These are phyloP conservation scores for Siderastrea siderea DNA, from an alignment of 92 coral and sea anemone species.

Conservation along the genomic window DNA sequence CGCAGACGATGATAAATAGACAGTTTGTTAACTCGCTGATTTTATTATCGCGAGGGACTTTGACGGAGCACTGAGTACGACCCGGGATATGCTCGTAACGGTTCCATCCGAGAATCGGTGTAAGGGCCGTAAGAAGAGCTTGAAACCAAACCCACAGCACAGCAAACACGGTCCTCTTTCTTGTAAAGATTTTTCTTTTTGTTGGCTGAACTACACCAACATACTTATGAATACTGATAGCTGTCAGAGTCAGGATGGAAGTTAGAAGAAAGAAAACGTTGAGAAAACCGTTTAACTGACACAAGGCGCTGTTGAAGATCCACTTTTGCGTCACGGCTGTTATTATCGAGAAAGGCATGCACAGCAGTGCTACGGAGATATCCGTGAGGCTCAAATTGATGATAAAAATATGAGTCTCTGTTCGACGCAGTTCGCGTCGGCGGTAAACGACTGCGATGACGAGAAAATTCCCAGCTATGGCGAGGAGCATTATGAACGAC, in stretches of 20 bases:
- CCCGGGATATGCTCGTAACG: slow-evolving; percentile 68
- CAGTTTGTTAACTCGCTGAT: slow-evolving; percentile 62
- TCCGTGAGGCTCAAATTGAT: slow-evolving; percentile 71
- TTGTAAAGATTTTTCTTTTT: slow-evolving; percentile 36
- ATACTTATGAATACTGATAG: slow-evolving; percentile 73
- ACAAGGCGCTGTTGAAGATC: slow-evolving; percentile 53
- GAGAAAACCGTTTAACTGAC: slow-evolving; percentile 69
- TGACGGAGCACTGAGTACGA: slow-evolving; percentile 73
- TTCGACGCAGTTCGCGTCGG: slow-evolving; percentile 64
- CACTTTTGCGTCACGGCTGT: slow-evolving; percentile 61
- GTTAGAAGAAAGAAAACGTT: slow-evolving; percentile 69
- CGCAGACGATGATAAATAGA: slow-evolving; percentile 69
- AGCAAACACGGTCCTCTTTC: slow-evolving; percentile 53
- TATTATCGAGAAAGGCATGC: slow-evolving; percentile 72
- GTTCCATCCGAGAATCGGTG: slow-evolving; percentile 74
- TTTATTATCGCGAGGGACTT: slow-evolving; percentile 48
- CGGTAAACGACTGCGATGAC: slow-evolving; percentile 74
- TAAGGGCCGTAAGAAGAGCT: slow-evolving; percentile 60
- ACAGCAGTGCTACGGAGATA: slow-evolving; percentile 66
- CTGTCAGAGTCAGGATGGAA: slow-evolving; percentile 73
- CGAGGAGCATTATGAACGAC: slow-evolving; percentile 46
- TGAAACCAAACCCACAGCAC: slow-evolving; percentile 69
- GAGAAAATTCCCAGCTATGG: slow-evolving; percentile 59
- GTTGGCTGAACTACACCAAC: slow-evolving; percentile 63
- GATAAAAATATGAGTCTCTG: slow-evolving; percentile 68